These are phyloP conservation scores for Bagarius yarrelli DNA, from an alignment of 2,113 vertebrate species.

Conservation along the genomic window DNA sequence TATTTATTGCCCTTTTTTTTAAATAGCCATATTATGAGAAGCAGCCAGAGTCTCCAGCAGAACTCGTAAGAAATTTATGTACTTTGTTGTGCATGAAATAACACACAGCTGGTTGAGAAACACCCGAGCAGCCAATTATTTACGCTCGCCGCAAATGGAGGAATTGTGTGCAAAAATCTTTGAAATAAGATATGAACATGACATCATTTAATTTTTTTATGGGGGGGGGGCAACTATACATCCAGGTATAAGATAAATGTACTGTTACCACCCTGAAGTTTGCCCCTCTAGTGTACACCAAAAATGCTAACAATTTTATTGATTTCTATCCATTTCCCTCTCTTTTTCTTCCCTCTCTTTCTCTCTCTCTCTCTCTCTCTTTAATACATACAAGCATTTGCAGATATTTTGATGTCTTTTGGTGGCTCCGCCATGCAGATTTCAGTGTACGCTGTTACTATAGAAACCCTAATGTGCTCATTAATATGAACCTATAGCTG, in stretches of 20 bases:
- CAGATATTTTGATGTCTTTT: background rate
- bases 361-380: background rate
- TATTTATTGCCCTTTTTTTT: too few relatives aligned
- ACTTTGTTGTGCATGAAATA: conserved; percentile 18
- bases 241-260: background rate
- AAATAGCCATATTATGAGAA: background rate
- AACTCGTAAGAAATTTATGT: conserved; percentile 21
- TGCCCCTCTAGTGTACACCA: background rate
- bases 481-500: conserved; percentile 7
- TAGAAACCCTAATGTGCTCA: background rate
- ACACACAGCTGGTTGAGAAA: conserved; percentile 28
- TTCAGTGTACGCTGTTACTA: background rate
- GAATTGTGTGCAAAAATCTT: background rate
- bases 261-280: background rate
- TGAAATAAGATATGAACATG: background rate
- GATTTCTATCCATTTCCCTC: too few relatives aligned
- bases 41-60: background rate
- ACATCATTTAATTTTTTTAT: too few relatives aligned
- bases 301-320: background rate
- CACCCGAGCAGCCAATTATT: conserved; percentile 29
- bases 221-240: too few relatives aligned
- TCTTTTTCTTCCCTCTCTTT: background rate
- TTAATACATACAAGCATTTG: background rate
- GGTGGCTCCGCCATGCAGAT: background rate
- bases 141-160: background rate